phyloP scores from a whole-genome alignment of 2,113 vertebrate genomes.

The Corythaeola cristata region DNA sequence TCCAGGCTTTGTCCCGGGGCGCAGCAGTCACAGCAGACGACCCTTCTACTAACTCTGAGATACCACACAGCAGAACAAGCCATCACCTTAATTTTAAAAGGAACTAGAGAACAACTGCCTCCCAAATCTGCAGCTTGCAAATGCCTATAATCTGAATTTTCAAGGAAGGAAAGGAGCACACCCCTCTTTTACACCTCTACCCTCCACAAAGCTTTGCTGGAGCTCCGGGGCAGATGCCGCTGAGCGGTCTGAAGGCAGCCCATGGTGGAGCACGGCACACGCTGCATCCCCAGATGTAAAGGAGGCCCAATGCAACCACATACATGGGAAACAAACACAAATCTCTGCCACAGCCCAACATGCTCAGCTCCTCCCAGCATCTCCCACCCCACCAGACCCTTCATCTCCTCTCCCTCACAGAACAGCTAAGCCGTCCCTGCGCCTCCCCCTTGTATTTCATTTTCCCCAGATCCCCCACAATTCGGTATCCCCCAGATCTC shows the following conservation, averaged over 20 bases:
- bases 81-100: not conserved
- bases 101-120: not conserved
- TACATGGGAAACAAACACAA: accelerated
- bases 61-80: not conserved
- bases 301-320: accelerated
- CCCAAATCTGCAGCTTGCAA: not conserved
- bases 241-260: accelerated
- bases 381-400: not conserved
- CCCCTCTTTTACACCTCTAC: not conserved
- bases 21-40: not conserved
- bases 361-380: accelerated
- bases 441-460: accelerated
- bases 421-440: too few species aligned
- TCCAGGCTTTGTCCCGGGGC: not conserved
- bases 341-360: not conserved
- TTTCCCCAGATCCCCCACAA: not conserved
- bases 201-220: not conserved
- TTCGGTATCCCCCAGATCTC: not conserved
- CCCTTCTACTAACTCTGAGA: not conserved
- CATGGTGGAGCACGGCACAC: not conserved
- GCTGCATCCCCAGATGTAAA: accelerated
- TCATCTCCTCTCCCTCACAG: too few species aligned
- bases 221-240: accelerated
- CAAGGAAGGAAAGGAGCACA: not conserved
- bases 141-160: not conserved